Percentiles rank a stretch among this genome's conserved stretches.
Conservation (phyloP, 2,113 vertebrate genomes). For the Nanorana parkeri region DNA sequence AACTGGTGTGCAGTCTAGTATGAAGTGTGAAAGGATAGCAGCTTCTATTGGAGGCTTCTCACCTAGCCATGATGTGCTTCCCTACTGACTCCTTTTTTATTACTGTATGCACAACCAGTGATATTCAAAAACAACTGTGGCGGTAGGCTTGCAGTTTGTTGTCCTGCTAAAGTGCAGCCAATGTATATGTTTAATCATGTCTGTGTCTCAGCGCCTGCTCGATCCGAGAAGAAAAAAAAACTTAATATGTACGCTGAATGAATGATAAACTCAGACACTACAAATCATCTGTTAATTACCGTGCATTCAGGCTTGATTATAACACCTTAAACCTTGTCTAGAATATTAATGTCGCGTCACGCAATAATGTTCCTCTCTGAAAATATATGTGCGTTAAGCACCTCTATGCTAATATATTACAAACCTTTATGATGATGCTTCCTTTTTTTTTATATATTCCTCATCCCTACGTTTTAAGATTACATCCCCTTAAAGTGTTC, state of each 20-base stretch:
- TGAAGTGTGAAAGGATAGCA: too few species aligned
- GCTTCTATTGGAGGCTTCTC: too few species aligned
- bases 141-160: too few species aligned
- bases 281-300: constrained; percentile 43
- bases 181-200: neutral
- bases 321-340: constrained; percentile 19
- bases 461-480: constrained; percentile 21
- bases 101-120: too few species aligned
- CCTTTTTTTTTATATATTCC: neutral
- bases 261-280: constrained; percentile 38
- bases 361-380: constrained; percentile 17
- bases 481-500: constrained; percentile 30
- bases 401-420: constrained; percentile 14
- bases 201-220: neutral
- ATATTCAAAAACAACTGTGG: too few species aligned
- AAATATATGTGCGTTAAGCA: constrained; percentile 28
- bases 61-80: too few species aligned
- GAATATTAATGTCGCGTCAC: constrained; percentile 43
- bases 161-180: neutral
- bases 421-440: constrained; percentile 1
- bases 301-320: constrained; percentile 16
- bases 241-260: constrained; percentile 13
- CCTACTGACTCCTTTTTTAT: too few species aligned
- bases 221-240: neutral
- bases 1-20: too few species aligned